Percentiles rank a stretch among this genome's conserved stretches.
Conservation (phyloP, 2,888 invertebrate species). For the Rhingia campestris region DNA sequence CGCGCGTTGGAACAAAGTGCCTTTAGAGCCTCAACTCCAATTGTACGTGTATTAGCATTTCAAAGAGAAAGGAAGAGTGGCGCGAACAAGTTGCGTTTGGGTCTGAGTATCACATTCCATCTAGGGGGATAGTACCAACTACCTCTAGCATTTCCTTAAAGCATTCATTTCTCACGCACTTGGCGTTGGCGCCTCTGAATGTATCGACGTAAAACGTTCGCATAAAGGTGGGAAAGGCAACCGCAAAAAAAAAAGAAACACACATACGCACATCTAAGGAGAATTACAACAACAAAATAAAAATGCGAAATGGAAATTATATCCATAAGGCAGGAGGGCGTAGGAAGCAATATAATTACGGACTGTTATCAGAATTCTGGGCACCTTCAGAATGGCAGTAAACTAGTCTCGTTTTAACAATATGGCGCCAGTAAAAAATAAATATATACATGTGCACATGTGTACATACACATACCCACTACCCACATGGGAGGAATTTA, state of each 20-base stretch:
- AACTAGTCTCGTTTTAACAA: conserved; percentile 33
- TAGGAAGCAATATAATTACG: conserved; percentile 69
- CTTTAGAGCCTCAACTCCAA: conserved; percentile 51
- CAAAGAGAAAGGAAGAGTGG: not conserved
- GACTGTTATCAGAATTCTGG: conserved; percentile 37
- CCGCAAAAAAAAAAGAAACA: no score
- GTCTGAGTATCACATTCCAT: conserved; percentile 61
- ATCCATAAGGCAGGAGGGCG: conserved; percentile 12
- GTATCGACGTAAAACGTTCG: not conserved
- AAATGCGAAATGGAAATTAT: conserved; percentile 12
- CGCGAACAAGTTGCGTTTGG: conserved; percentile 17
- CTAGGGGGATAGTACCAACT: conserved; percentile 29
- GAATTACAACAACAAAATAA: conserved; percentile 3
- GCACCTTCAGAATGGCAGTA: conserved; percentile 43
- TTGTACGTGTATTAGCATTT: conserved; percentile 57
- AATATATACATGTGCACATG: not conserved
- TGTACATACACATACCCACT: not conserved
- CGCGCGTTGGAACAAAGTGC: conserved; percentile 31
- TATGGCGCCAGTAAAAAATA: conserved; percentile 41
- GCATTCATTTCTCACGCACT: conserved; percentile 72
- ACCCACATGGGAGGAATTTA: conserved; percentile 1
- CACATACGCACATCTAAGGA: no score
- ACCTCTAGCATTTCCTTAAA: conserved; percentile 22
- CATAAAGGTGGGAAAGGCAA: conserved; percentile 14
- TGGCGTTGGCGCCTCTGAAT: conserved; percentile 69